Percentiles rank a stretch among this genome's conserved stretches.
Evolutionary conservation across 2,797 vertebrate genomes (phyloP).

Genomic region (Halcyon leucocephala): DNA sequence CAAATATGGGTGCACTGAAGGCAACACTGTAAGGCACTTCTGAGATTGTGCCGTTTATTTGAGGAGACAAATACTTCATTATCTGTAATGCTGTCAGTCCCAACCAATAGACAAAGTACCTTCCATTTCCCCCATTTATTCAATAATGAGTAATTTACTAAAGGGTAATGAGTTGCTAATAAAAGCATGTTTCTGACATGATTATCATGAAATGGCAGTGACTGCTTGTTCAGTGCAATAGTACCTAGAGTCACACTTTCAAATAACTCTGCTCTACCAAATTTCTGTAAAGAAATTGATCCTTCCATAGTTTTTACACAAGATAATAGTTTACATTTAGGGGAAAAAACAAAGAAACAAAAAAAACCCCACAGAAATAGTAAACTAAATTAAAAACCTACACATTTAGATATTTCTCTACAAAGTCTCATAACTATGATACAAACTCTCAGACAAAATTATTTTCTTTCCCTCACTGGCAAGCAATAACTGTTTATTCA

Average conservation of each 20-base stretch:
- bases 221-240: background rate
- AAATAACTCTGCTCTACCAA: background rate
- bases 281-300: background rate
- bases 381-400: background rate
- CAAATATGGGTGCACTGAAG: background rate
- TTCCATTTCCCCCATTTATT: constrained; percentile 47
- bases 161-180: constrained; percentile 48
- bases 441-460: background rate
- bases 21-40: background rate
- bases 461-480: background rate
- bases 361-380: background rate
- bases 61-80: constrained; percentile 53
- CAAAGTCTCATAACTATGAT: background rate
- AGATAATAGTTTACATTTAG: background rate
- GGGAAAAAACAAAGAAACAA: background rate
- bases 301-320: background rate
- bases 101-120: constrained; percentile 22
- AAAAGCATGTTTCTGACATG: constrained; percentile 27
- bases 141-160: constrained; percentile 49
- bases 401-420: background rate
- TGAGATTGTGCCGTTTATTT: constrained; percentile 10
- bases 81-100: constrained; percentile 4
- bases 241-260: background rate
- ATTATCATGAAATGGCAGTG: constrained; percentile 2
- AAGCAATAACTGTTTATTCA: background rate